Base-by-base conservation (phyloP, 2,797 vertebrate species). In the Acipenser transmontanus region DNA sequence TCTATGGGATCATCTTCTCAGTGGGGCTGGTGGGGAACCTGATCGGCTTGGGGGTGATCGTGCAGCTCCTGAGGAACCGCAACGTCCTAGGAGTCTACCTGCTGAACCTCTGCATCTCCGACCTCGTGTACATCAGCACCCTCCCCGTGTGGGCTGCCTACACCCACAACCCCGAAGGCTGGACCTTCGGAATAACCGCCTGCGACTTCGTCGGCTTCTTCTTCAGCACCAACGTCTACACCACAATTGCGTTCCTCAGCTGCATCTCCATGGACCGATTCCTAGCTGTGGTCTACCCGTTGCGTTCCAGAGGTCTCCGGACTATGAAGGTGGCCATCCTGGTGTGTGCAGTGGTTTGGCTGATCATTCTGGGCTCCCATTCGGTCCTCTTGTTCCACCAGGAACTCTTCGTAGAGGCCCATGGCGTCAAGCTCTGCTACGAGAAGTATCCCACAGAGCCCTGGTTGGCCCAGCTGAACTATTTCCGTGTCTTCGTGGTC, bases 221-320 rank as follows among this genome's bases (percentile, higher is more conserved):
- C 66, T 77, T 77, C 63, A 71, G 75, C 54, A 71, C 75, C 64
- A 74, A 78, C 65, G 68, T 76, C 50, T 74, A 76, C 50, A 66
- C 72, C 34, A 76, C 70, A 49, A 69, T 76, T 11, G 10, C 54
- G 6, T 71, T 78, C 49, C 72, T 76, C 14, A 70, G 76, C 67
- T 72, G 72, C 17, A 72, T 78, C 11, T 69, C 74, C 1, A 59
- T 65, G 48, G 75, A 77, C 56, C 71, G 73, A 51, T 77, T 63
- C 63, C 50, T 76, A 61, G 76, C 69, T 20, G 66, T 71, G 1
- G 70, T 64, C 2, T 69, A 69, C 56, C 74, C 74, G 1, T 67
- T 78, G 6, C 56, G 50, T 7, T 64, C 69, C 49, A 49, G 13
- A 20, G 65, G 62, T 1, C 7, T 69, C 6, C 49, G 70, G 47